phyloP scores from a whole-genome alignment of 2,113 vertebrate genomes.

The Chinchilla lanigera region DNA sequence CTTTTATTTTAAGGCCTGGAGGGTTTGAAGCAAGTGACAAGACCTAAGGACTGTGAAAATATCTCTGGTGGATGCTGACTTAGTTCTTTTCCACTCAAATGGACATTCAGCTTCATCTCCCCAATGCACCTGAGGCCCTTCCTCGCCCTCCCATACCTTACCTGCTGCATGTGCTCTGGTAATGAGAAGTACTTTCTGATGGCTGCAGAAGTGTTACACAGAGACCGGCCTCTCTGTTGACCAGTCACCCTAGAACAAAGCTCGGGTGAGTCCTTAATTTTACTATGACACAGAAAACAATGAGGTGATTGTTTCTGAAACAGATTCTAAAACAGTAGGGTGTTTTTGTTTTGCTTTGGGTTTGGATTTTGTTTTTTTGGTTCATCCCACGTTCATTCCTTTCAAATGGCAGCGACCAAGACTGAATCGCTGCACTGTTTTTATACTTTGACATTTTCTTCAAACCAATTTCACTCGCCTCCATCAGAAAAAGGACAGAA shows the following conservation, averaged over 20 bases:
- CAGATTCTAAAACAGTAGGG: constrained; percentile 65
- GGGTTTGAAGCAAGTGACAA: background rate
- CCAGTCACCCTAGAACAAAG: constrained; percentile 44
- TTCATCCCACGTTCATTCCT: constrained; percentile 81
- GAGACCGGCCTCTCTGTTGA: background rate
- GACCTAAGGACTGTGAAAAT: background rate
- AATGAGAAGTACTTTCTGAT: background rate
- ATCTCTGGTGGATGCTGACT: background rate
- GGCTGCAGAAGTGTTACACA: background rate
- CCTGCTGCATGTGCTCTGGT: background rate
- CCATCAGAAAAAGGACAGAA: background rate
- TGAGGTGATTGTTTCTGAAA: constrained; percentile 43
- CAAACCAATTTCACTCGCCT: background rate
- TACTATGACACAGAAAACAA: constrained; percentile 58
- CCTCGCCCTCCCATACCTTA: accelerated
- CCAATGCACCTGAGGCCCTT: background rate
- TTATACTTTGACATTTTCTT: constrained; percentile 49
- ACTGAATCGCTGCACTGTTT: constrained; percentile 52
- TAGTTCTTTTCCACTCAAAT: background rate
- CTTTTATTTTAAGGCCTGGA: background rate
- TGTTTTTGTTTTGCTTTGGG: constrained; percentile 68
- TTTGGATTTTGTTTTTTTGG: constrained; percentile 66
- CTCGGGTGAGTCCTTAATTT: constrained; percentile 38
- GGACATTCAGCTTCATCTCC: background rate
- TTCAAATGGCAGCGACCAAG: constrained; percentile 72